phyloP scores from a whole-genome alignment of 2,888 invertebrate genomes.

The Ischnus inquisitorius region DNA sequence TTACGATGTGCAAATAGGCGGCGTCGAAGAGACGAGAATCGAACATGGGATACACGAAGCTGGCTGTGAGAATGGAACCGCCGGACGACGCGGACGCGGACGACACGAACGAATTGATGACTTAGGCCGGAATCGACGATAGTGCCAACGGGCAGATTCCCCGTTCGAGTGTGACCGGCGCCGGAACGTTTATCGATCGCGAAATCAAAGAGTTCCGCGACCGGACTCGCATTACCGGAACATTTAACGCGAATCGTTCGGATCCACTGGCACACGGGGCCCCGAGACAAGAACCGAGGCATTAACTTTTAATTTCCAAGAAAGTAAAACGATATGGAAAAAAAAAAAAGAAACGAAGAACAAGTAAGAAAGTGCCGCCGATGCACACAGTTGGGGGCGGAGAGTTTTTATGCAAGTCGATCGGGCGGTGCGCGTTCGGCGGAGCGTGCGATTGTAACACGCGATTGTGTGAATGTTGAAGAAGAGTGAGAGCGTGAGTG shows the following conservation, averaged over 20 bases:
- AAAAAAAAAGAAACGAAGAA: slow-evolving; percentile 29
- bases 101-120: slow-evolving; percentile 83
- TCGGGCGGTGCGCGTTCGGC: slow-evolving; percentile 35
- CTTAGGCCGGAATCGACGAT: slow-evolving; percentile 73
- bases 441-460: slow-evolving; percentile 7
- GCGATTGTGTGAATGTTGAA: slow-evolving; percentile 34
- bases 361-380: slow-evolving; percentile 30
- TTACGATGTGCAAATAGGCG: slow-evolving; percentile 73
- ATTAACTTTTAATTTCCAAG: slow-evolving; percentile 46
- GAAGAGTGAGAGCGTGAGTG: slow-evolving; percentile 29
- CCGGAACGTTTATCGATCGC: slow-evolving; percentile 55
- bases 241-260: neutral
- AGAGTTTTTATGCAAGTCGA: slow-evolving; percentile 37
- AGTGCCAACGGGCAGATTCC: slow-evolving; percentile 32
- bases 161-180: slow-evolving; percentile 31
- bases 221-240: slow-evolving; percentile 10
- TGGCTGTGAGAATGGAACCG: slow-evolving; percentile 81
- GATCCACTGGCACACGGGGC: neutral
- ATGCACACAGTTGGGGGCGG: slow-evolving; percentile 37
- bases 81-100: slow-evolving; percentile 82
- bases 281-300: slow-evolving; percentile 22
- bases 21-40: slow-evolving; percentile 81
- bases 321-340: slow-evolving; percentile 41
- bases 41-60: slow-evolving; percentile 82
- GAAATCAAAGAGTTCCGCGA: slow-evolving; percentile 14